Percentiles rank a stretch among this genome's conserved stretches.
These are phyloP conservation scores for Syrmaticus mikado DNA, from an alignment of 2,113 vertebrate genomes.

Conservation along the genomic window DNA sequence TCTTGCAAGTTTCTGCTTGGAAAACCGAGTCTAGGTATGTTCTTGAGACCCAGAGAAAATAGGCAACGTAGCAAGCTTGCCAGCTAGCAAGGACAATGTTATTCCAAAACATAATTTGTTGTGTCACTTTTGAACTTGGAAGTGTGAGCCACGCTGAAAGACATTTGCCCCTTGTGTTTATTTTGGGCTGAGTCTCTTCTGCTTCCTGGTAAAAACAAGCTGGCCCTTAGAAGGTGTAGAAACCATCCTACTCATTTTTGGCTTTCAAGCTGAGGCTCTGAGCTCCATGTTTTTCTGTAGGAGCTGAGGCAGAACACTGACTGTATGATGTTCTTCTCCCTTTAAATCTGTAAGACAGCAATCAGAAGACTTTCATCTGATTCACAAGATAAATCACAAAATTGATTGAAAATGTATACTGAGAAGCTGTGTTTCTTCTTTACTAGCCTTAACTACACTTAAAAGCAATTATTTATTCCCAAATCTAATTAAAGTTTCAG, in stretches of 20 bases:
- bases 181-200: background rate
- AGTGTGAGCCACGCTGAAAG: background rate
- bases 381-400: background rate
- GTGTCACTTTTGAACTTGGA: background rate
- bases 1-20: background rate
- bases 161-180: background rate
- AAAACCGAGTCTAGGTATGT: background rate
- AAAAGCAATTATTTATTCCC: slow-evolving; percentile 9
- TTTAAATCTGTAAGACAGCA: background rate
- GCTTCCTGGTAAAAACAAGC: background rate
- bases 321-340: background rate
- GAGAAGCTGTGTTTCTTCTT: background rate
- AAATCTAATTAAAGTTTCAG: background rate
- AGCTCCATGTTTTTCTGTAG: background rate
- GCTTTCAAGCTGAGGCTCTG: background rate
- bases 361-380: background rate
- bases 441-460: background rate
- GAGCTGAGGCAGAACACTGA: background rate
- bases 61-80: background rate
- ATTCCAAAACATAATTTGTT: background rate
- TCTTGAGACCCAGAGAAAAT: background rate
- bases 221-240: background rate
- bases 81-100: background rate
- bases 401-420: background rate
- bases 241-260: background rate